These are phyloP conservation scores for Sebastes schlegelii DNA, from an alignment of 2,113 vertebrate species.

Conservation along the genomic window DNA sequence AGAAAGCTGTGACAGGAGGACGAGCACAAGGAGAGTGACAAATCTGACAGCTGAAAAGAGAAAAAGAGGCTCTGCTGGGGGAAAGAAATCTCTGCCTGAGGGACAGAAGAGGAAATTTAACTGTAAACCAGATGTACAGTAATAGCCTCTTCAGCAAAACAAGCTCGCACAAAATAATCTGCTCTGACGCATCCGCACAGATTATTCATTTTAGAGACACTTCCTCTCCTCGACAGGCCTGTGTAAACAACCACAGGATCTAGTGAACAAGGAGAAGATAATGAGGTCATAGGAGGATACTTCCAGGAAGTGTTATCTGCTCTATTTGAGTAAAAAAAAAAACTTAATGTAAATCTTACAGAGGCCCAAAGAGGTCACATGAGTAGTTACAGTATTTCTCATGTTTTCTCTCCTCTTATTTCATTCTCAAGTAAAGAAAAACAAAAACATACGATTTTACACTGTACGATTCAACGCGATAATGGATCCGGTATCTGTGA, in stretches of 20 bases:
- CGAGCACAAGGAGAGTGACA: conserved; percentile 2
- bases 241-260: neutral
- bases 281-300: neutral
- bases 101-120: neutral
- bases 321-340: neutral
- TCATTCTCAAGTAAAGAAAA: too few relatives aligned
- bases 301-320: neutral
- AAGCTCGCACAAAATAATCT: neutral
- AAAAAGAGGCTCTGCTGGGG: neutral
- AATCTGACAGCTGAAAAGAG: conserved; percentile 10
- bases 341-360: too few relatives aligned
- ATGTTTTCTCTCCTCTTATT: too few relatives aligned
- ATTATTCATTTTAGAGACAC: neutral
- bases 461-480: too few relatives aligned
- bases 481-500: too few relatives aligned
- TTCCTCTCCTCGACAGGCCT: neutral
- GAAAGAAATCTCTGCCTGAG: neutral
- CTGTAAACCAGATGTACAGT: conserved; percentile 1
- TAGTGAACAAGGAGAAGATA: neutral
- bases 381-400: too few relatives aligned
- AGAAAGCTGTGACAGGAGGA: neutral
- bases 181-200: neutral
- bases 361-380: too few relatives aligned
- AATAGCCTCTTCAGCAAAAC: neutral
- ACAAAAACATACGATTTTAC: too few relatives aligned